These are phyloP conservation scores for Trematocara caparti DNA, from an alignment of 2,797 vertebrate genomes.

Conservation along the genomic window DNA sequence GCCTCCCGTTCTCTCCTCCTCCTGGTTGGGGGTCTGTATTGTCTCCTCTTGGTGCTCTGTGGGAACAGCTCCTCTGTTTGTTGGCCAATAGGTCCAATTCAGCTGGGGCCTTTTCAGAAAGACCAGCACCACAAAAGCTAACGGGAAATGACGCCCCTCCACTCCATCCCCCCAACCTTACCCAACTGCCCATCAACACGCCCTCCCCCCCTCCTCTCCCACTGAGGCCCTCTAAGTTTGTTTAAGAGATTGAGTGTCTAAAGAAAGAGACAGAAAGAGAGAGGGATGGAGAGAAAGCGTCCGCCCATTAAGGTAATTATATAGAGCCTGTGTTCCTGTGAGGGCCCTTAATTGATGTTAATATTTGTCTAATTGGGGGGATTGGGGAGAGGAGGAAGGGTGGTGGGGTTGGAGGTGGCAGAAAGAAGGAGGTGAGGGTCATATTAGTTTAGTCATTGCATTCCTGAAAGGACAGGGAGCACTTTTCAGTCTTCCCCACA, in stretches of 20 bases:
- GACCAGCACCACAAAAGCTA: constrained; percentile 61
- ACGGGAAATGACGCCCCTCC: constrained; percentile 43
- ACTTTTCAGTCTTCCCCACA: constrained; percentile 85
- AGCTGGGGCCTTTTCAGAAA: constrained; percentile 44
- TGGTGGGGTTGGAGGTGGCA: constrained; percentile 76
- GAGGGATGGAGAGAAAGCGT: constrained; percentile 89
- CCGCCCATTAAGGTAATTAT: constrained; percentile 99
- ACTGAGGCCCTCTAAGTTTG: constrained; percentile 85
- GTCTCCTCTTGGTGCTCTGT: constrained; percentile 49
- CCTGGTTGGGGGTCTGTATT: constrained; percentile 47
- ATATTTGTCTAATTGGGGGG: constrained; percentile 99
- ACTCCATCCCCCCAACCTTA: neutral
- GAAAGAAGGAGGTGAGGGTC: constrained; percentile 75
- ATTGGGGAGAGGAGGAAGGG: constrained; percentile 78
- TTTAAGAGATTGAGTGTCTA: constrained; percentile 98
- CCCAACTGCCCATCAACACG: constrained; percentile 18
- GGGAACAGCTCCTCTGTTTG: constrained; percentile 71
- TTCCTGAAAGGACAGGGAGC: constrained; percentile 77
- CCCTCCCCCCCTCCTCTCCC: constrained; percentile 4
- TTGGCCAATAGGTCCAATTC: constrained; percentile 68
- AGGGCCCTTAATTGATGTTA: constrained; percentile 99
- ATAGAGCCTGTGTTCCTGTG: constrained; percentile 99
- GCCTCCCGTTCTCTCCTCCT: neutral
- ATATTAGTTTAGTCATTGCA: too few relatives aligned
- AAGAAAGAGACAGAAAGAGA: constrained; percentile 66